These are phyloP conservation scores for Amphipyra tragopoginis DNA, from an alignment of 2,888 invertebrate genomes.

Conservation along the genomic window DNA sequence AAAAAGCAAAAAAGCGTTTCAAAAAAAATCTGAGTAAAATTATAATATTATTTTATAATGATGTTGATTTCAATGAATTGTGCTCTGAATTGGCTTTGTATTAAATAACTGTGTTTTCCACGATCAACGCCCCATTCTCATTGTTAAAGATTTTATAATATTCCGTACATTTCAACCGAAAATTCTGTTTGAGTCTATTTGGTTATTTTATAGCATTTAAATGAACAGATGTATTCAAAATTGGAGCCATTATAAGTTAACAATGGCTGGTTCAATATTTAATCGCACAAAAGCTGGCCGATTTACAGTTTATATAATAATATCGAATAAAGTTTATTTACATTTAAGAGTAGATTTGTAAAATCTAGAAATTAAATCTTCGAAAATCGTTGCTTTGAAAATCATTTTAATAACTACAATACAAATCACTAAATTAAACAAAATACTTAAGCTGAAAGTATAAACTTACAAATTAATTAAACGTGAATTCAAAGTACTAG, in stretches of 20 bases:
- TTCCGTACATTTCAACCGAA: background rate
- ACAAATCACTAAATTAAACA: background rate
- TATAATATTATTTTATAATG: too few species aligned
- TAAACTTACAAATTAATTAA: background rate
- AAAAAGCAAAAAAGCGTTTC: too few species aligned
- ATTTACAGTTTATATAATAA: too few species aligned
- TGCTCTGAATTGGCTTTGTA: too few species aligned
- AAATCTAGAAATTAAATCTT: background rate
- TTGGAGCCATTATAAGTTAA: background rate
- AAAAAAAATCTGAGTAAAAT: too few species aligned
- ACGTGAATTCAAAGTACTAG: background rate
- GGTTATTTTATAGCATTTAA: background rate
- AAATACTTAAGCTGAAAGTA: background rate
- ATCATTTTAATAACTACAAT: constrained; percentile 1
- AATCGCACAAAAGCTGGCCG: background rate
- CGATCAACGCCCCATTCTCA: too few species aligned
- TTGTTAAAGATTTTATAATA: background rate
- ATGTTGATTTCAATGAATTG: too few species aligned
- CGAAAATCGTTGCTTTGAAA: background rate
- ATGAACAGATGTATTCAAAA: background rate
- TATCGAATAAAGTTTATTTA: too few species aligned
- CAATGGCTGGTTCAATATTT: constrained; percentile 10
- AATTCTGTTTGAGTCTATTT: background rate
- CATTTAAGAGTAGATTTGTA: too few species aligned
- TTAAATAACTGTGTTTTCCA: background rate